These are phyloP conservation scores for Rhombomys opimus DNA, from an alignment of 2,113 vertebrate genomes.

Conservation along the genomic window DNA sequence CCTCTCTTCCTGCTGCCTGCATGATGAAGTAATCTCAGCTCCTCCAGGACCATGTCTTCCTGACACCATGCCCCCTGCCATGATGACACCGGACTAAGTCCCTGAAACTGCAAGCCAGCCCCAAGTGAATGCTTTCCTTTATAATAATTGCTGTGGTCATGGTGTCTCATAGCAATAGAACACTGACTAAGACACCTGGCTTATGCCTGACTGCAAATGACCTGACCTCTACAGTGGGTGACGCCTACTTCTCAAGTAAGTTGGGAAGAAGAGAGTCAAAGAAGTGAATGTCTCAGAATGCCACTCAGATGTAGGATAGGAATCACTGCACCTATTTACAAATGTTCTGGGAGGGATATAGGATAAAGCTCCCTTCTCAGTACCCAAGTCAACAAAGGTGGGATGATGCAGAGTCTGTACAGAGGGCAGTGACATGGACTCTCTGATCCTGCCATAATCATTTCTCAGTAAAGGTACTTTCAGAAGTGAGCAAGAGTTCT, in stretches of 20 bases:
- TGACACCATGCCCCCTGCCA: too few species aligned
- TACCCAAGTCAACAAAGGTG: neutral
- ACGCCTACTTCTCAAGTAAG: accelerated
- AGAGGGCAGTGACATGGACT: too few species aligned
- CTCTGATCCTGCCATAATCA: too few species aligned
- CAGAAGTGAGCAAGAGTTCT: neutral
- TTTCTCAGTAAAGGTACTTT: neutral
- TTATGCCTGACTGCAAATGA: neutral
- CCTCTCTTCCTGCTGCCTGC: neutral
- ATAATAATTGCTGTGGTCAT: neutral
- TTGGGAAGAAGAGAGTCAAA: neutral
- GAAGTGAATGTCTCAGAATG: accelerated
- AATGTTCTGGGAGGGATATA: neutral
- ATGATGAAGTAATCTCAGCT: neutral
- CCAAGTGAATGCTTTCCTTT: neutral
- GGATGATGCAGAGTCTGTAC: too few species aligned
- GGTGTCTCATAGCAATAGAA: neutral
- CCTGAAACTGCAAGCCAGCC: neutral
- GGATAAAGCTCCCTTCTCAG: too few species aligned
- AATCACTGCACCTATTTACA: accelerated
- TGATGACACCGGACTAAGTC: neutral
- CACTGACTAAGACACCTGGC: neutral
- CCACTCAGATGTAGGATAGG: accelerated
- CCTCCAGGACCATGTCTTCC: neutral
- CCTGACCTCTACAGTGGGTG: accelerated